These are phyloP conservation scores for Ecliptopera silaceata DNA, from an alignment of 2,888 invertebrate species.

Conservation along the genomic window DNA sequence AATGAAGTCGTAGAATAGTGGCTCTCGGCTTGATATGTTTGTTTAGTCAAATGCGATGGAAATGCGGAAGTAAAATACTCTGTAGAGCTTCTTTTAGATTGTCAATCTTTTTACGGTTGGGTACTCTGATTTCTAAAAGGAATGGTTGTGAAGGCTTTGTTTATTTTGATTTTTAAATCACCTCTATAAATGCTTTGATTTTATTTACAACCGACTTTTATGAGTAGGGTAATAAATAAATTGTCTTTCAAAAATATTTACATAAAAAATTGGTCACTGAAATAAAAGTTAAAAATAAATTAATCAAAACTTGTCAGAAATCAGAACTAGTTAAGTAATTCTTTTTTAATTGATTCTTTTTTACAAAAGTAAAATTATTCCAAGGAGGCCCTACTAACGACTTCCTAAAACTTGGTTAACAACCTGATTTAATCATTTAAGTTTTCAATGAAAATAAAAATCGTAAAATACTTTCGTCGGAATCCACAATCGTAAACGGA, in stretches of 20 bases:
- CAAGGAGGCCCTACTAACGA: conserved; percentile 35
- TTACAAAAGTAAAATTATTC: conserved; percentile 33
- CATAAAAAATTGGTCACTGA: neutral
- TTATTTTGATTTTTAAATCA: conserved; percentile 1
- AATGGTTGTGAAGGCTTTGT: conserved; percentile 19
- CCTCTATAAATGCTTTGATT: no score
- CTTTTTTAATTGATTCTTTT: conserved; percentile 30
- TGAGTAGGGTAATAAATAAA: no score
- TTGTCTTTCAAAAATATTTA: no score
- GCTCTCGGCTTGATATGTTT: conserved; percentile 69
- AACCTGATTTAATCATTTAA: conserved; percentile 39
- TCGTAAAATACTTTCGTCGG: conserved; percentile 44
- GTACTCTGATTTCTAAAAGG: conserved; percentile 28
- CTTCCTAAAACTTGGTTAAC: conserved; percentile 37
- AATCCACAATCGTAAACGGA: conserved; percentile 53
- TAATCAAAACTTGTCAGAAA: conserved; percentile 30
- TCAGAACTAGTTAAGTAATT: conserved; percentile 28
- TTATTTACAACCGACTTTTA: no score
- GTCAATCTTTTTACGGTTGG: conserved; percentile 45
- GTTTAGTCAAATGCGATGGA: conserved; percentile 81
- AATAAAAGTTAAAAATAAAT: neutral
- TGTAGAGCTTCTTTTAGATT: conserved; percentile 58
- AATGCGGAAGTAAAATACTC: conserved; percentile 59
- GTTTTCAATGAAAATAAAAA: conserved; percentile 42
- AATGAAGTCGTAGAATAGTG: conserved; percentile 75